phyloP scores from a whole-genome alignment of 1,140 invertebrate genomes.

The Helicoverpa armigera region DNA sequence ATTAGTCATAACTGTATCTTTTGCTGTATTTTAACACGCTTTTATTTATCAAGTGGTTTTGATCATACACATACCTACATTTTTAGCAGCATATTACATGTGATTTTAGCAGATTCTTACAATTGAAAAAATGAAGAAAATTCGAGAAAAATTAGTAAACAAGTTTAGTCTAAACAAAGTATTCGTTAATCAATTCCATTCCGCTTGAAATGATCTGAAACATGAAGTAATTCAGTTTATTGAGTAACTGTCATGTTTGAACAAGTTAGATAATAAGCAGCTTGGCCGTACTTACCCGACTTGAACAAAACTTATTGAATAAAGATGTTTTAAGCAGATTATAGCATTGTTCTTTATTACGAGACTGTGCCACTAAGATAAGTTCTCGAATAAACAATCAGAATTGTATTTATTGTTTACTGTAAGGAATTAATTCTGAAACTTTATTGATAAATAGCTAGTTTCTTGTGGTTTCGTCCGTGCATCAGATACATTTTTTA shows the following conservation, averaged over 20 bases:
- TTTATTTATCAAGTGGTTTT: no score
- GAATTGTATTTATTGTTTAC: no score
- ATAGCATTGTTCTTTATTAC: neutral
- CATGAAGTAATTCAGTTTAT: conserved; percentile 21
- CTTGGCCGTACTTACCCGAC: neutral
- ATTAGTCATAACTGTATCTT: no score
- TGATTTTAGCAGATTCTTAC: no score
- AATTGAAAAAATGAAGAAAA: no score
- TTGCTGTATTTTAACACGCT: no score
- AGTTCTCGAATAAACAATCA: neutral
- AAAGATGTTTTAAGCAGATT: neutral
- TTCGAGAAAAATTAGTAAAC: neutral
- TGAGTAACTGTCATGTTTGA: conserved; percentile 23
- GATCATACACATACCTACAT: no score
- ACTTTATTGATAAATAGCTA: no score
- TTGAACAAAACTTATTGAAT: conserved; percentile 11
- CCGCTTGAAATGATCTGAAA: conserved; percentile 13
- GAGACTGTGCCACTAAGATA: neutral
- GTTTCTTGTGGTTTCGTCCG: no score
- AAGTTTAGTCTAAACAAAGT: neutral
- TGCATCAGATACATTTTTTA: no score
- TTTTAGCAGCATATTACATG: no score
- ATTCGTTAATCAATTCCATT: neutral
- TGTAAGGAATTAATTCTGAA: no score
- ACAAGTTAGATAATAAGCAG: conserved; percentile 11